Evolutionary conservation across 2,113 vertebrate genomes (phyloP).

Genomic region (Melospiza georgiana): DNA sequence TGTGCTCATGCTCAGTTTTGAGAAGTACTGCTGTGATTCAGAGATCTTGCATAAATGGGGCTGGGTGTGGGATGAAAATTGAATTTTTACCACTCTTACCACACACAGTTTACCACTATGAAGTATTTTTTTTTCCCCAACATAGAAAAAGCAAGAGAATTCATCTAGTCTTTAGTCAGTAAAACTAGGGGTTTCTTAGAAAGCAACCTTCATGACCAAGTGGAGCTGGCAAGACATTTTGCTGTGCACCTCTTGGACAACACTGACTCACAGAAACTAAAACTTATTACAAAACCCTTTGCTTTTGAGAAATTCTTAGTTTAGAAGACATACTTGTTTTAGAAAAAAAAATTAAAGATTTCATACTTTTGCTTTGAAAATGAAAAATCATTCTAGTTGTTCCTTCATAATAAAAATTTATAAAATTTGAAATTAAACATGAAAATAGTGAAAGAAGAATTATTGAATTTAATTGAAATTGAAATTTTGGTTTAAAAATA

Average conservation of each 20-base stretch:
- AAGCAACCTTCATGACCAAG: not conserved
- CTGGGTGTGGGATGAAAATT: not conserved
- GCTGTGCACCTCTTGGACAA: not conserved
- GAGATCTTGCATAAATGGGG: not conserved
- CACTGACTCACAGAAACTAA: not conserved
- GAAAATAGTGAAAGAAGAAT: not conserved
- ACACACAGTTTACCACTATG: not conserved
- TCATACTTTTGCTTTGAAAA: not conserved
- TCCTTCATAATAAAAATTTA: not conserved
- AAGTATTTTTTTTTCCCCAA: not conserved
- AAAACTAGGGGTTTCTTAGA: not conserved
- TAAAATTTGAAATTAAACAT: not conserved
- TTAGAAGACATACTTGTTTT: not conserved
- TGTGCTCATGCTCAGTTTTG: not conserved
- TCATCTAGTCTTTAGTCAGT: not conserved
- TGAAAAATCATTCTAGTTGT: not conserved
- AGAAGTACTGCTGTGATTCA: rapidly evolving
- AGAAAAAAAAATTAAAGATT: not conserved
- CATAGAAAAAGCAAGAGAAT: not conserved
- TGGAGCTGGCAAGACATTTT: not conserved
- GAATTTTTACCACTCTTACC: not conserved
- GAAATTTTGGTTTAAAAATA: not conserved
- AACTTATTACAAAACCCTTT: not conserved
- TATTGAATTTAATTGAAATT: not conserved
- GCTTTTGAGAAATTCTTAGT: not conserved